Evolutionary conservation across 2,797 vertebrate genomes (phyloP).

Genomic region (Falco columbarius): DNA sequence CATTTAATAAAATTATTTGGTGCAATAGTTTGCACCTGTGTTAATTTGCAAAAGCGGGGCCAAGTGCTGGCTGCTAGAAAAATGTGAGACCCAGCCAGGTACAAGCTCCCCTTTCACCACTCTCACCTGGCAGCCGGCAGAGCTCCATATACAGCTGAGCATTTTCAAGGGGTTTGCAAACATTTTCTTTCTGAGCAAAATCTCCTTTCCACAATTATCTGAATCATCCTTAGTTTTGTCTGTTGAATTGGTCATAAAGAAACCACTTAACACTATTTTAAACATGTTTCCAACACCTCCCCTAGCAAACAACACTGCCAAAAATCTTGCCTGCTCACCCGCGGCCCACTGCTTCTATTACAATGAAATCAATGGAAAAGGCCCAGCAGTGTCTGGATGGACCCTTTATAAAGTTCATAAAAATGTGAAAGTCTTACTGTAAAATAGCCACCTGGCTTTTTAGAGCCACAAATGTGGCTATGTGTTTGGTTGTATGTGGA

Average conservation of each 20-base stretch:
- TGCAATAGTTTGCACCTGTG: not conserved
- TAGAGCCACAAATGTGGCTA: not conserved
- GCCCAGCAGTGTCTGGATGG: not conserved
- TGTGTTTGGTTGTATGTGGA: not conserved
- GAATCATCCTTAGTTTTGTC: not conserved
- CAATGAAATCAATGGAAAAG: not conserved
- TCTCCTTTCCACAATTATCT: not conserved
- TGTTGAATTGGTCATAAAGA: not conserved
- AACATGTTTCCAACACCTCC: not conserved
- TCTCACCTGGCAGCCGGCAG: not conserved
- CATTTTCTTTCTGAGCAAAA: not conserved
- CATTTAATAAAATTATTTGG: not conserved
- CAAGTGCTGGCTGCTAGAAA: not conserved
- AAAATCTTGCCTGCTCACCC: not conserved
- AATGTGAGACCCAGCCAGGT: not conserved
- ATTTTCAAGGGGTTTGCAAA: not conserved
- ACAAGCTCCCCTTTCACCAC: not conserved
- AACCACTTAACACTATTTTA: not conserved
- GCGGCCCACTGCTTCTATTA: not conserved
- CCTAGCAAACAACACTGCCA: not conserved
- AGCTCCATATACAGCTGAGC: not conserved
- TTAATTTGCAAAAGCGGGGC: not conserved
- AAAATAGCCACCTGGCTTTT: not conserved
- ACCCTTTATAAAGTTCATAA: not conserved
- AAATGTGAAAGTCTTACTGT: not conserved